Evolutionary conservation across 2,888 invertebrate genomes (phyloP).

Genomic region (Melolontha melolontha): DNA sequence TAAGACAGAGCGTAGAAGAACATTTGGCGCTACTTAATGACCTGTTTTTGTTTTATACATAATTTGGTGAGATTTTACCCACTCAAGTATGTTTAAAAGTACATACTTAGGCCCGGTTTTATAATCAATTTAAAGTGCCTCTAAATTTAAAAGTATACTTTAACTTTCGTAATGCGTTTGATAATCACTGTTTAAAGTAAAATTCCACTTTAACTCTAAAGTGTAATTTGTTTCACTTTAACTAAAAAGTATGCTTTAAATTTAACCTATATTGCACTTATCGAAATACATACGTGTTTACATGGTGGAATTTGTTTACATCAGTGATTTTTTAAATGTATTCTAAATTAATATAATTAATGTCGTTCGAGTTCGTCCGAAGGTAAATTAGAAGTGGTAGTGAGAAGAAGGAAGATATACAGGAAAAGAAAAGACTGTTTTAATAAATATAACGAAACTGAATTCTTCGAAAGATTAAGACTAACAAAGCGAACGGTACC

Average conservation of each 20-base stretch:
- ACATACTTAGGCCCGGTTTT: no score
- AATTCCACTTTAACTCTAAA: conserved; percentile 9
- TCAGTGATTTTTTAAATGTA: neutral
- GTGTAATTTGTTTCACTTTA: neutral
- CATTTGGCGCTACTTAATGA: no score
- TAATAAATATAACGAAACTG: neutral
- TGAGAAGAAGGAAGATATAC: neutral
- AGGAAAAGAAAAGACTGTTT: conserved; percentile 1
- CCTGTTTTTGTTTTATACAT: no score
- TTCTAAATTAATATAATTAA: neutral
- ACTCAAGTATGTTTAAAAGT: no score
- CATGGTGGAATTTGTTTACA: no score
- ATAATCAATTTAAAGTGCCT: no score
- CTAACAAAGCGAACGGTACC: neutral
- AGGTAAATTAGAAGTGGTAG: neutral
- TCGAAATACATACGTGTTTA: no score
- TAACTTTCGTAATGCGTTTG: conserved; percentile 6
- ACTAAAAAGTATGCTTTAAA: neutral
- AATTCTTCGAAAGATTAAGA: neutral
- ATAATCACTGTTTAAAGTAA: neutral
- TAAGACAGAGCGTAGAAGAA: no score
- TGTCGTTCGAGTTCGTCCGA: neutral
- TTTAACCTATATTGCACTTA: neutral
- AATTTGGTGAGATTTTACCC: no score
- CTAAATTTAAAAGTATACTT: conserved; percentile 16